A percentile compares a stretch with the other conserved stretches of the same genome.
These are phyloP conservation scores for Sphecodes monilicornis DNA, from an alignment of 2,888 invertebrate species.

Conservation along the genomic window DNA sequence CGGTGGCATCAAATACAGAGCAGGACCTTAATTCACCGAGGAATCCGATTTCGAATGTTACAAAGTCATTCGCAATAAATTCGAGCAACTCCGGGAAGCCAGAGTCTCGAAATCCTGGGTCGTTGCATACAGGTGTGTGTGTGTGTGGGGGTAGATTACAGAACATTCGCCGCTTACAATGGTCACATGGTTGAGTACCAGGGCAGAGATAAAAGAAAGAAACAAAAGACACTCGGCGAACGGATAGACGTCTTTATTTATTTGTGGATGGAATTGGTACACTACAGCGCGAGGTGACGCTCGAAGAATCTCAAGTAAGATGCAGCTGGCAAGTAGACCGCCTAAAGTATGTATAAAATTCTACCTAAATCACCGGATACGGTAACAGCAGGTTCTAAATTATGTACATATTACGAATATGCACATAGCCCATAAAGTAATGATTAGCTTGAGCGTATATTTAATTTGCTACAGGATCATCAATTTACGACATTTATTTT, in stretches of 20 bases:
- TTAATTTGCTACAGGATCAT: not conserved
- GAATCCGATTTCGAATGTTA: conserved; percentile 47
- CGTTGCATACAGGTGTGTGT: conserved; percentile 6
- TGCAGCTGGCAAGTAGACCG: not conserved
- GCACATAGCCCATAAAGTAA: too few relatives aligned
- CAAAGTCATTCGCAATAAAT: conserved; percentile 50
- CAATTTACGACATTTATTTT: not conserved
- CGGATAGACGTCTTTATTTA: conserved; percentile 64
- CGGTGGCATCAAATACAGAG: not conserved
- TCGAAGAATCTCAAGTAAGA: conserved; percentile 61
- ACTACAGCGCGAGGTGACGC: conserved; percentile 29
- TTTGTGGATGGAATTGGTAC: conserved; percentile 57
- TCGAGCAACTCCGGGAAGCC: conserved; percentile 19
- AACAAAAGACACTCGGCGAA: not conserved
- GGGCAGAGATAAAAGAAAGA: not conserved
- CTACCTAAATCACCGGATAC: not conserved
- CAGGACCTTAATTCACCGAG: conserved; percentile 3
- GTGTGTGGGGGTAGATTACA: not conserved
- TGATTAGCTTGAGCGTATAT: not conserved
- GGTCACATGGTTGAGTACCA: conserved; percentile 17
- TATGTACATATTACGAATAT: not conserved
- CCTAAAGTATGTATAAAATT: not conserved
- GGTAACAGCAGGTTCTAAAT: not conserved
- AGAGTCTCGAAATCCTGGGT: conserved; percentile 30
- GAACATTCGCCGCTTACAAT: conserved; percentile 14